Conservation (phyloP, 2,888 invertebrate species). For the Watsonalla binaria region DNA sequence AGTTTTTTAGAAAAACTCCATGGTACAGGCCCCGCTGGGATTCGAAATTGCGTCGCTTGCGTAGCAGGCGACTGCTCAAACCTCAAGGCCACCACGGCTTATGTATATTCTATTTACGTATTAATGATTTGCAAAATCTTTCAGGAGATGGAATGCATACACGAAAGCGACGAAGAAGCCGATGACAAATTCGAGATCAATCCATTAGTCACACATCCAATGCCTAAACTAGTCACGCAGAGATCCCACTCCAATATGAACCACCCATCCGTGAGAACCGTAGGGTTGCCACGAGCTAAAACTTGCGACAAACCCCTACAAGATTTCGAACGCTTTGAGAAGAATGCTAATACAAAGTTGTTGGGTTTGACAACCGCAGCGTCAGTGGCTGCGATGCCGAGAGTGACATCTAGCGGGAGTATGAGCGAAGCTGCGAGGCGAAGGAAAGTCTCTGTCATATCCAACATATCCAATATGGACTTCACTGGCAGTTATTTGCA, state of each 20-base stretch:
- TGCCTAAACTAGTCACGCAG: slow-evolving; percentile 60
- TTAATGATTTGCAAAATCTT: slow-evolving; percentile 16
- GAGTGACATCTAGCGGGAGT: slow-evolving; percentile 71
- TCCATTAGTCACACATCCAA: slow-evolving; percentile 55
- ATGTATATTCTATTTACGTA: background rate
- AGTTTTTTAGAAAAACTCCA: too few species aligned
- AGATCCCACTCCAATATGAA: slow-evolving; percentile 64
- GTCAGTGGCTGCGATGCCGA: slow-evolving; percentile 68
- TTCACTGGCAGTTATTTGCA: slow-evolving; percentile 86
- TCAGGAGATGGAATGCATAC: slow-evolving; percentile 84
- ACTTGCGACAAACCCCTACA: slow-evolving; percentile 71
- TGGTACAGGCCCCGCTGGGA: too few species aligned
- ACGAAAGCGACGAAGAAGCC: slow-evolving; percentile 81
- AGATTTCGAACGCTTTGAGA: slow-evolving; percentile 45
- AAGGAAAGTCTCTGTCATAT: slow-evolving; percentile 83
- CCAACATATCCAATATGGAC: slow-evolving; percentile 85
- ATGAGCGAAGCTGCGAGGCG: slow-evolving; percentile 73
- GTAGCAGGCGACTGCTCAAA: too few species aligned
- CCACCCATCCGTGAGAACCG: slow-evolving; percentile 64
- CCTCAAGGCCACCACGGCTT: too few species aligned
- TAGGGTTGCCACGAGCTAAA: slow-evolving; percentile 66
- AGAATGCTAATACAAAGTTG: slow-evolving; percentile 42
- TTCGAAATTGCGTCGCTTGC: too few species aligned
- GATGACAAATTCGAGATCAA: slow-evolving; percentile 78
- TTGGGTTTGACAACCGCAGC: slow-evolving; percentile 63